phyloP scores from a whole-genome alignment of 2,113 vertebrate genomes.

The Dasyprocta punctata region DNA sequence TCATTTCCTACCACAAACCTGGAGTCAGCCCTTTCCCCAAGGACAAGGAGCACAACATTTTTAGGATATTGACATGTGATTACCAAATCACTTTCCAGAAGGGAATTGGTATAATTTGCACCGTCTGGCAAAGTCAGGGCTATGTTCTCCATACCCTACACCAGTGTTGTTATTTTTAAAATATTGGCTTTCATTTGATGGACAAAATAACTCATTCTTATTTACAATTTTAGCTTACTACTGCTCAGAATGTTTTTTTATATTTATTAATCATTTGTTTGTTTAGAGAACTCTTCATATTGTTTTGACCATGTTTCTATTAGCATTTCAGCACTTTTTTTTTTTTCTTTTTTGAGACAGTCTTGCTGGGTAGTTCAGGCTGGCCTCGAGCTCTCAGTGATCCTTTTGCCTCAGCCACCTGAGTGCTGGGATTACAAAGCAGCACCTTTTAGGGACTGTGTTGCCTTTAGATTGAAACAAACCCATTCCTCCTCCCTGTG shows the following conservation, averaged over 20 bases:
- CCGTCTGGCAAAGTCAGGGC: not conserved
- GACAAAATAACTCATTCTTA: not conserved
- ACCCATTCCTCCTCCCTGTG: not conserved
- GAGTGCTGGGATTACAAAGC: not conserved
- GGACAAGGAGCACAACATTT: not conserved
- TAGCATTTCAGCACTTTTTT: not conserved
- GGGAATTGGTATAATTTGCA: not conserved
- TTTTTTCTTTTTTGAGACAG: not conserved
- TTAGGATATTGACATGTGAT: not conserved
- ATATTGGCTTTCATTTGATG: not conserved
- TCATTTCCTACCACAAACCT: not conserved
- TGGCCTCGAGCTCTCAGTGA: not conserved
- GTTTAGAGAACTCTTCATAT: not conserved
- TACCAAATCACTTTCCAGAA: conserved; percentile 41
- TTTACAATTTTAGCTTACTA: conserved; percentile 2
- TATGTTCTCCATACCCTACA: not conserved
- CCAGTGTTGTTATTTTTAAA: conserved; percentile 7
- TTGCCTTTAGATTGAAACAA: not conserved
- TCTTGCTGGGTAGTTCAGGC: not conserved
- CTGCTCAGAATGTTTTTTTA: conserved; percentile 8
- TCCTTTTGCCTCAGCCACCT: not conserved
- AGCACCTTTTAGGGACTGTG: not conserved
- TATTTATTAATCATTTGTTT: conserved; percentile 19
- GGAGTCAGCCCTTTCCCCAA: conserved; percentile 19
- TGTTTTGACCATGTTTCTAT: not conserved